Conservation (phyloP, 2,888 invertebrate species). For the Empis livida region DNA sequence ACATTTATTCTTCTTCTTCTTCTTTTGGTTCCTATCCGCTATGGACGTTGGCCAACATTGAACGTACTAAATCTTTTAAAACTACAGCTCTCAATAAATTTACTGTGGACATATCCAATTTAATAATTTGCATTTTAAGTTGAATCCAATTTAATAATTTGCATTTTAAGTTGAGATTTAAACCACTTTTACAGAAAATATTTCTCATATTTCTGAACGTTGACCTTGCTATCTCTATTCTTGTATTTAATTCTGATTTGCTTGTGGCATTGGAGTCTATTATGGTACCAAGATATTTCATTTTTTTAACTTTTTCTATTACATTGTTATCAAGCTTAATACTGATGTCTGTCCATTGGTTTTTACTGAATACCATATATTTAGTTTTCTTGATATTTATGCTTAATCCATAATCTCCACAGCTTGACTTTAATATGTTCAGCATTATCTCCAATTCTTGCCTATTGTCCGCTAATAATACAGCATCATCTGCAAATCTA, state of each 20-base stretch:
- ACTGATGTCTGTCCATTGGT: background rate
- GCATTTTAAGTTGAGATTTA: background rate
- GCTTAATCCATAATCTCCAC: background rate
- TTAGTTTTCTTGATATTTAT: background rate
- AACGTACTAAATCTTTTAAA: too few species aligned
- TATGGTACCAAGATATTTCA: background rate
- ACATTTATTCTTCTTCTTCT: too few species aligned
- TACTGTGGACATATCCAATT: background rate
- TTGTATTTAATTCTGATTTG: background rate
- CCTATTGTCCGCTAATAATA: background rate
- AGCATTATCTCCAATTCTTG: background rate
- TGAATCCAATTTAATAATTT: background rate
- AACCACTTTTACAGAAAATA: background rate
- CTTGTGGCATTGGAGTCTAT: background rate
- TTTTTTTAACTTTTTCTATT: background rate
- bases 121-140: too few species aligned
- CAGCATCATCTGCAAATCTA: background rate
- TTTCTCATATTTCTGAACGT: background rate
- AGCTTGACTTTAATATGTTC: background rate
- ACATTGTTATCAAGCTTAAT: background rate
- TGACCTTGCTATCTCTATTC: background rate
- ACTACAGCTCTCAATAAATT: too few species aligned
- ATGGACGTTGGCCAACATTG: too few species aligned
- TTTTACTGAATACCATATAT: background rate
- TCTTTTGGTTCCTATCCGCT: too few species aligned